phyloP scores from a whole-genome alignment of 2,797 vertebrate species.

The Galaxias olidus region DNA sequence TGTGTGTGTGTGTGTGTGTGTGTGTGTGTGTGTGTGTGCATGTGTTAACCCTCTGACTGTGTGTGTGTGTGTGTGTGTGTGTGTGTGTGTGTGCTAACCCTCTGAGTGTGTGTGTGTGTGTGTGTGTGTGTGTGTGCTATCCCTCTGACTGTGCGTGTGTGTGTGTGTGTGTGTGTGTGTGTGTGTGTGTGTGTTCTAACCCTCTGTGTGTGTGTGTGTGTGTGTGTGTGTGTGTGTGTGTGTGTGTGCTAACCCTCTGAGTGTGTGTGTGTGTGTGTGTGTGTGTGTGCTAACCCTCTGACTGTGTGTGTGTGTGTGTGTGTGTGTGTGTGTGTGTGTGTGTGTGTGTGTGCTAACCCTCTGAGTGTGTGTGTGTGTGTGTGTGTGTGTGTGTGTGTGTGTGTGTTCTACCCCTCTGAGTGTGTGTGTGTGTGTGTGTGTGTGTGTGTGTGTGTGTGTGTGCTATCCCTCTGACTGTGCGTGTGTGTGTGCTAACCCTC shows the following conservation, averaged over 20 bases:
- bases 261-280: slow-evolving; percentile 44
- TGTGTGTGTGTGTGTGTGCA: slow-evolving; percentile 1
- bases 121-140: slow-evolving; percentile 52
- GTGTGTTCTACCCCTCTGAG: too few relatives aligned
- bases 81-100: slow-evolving; percentile 1
- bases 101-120: too few relatives aligned
- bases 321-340: slow-evolving; percentile 3
- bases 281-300: too few relatives aligned
- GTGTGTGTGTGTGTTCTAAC: slow-evolving; percentile 62
- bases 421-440: slow-evolving; percentile 1
- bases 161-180: too few relatives aligned
- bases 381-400: slow-evolving; percentile 1
- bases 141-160: too few relatives aligned
- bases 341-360: neutral
- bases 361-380: neutral
- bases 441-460: slow-evolving; percentile 1
- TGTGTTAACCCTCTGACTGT: neutral
- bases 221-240: neutral
- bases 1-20: neutral
- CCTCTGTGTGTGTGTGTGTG: too few relatives aligned
- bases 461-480: neutral
- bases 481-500: neutral
- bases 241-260: slow-evolving; percentile 81
- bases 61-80: neutral
- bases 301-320: neutral